Evolutionary conservation across 1,140 invertebrate genomes (phyloP), one percentile per base, ranked within the genome.

Genomic region (Pygmarrhopalites habei): DNA sequence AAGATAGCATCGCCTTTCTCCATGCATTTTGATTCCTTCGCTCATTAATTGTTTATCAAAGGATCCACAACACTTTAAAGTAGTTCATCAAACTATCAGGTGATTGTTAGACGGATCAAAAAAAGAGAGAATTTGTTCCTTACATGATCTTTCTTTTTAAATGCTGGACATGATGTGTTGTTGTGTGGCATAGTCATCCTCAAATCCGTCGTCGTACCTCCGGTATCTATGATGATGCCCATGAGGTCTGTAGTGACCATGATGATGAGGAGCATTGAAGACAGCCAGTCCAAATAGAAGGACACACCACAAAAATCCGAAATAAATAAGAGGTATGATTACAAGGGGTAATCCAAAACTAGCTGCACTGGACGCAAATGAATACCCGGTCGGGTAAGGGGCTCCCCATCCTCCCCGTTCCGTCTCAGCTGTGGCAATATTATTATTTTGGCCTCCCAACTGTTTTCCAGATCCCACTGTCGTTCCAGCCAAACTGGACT

Each of bases 251-350:
- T 19, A 7, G 21, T 49, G 46, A 10, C 46, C 46, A 52, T 23
- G 10, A n/a, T 56, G 53, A 41, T 56, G 53, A 7, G 32, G 32
- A 35, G 32, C 32, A 15, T 35, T 5, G 53, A 56, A 56, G 23
- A 32, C 53, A 39, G 53, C 29, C 5, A 56, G 3, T 35, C 53
- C 53, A 23, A 56, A 56, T 17, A 56, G 53, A 14, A 56, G 30
- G 53, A 56, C 53, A 23, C 53, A 56, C 53, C 53, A 56, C 10
- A 56, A 32, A 10, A 56, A 30, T n/a, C 53, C 53, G 19, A 56
- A 56, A 19, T 56, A 56, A 28, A 56, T 56, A 5, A 56, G 35
- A 10, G 53, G 53, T 12, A 56, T 56, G 30, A 56, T 12, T 2
- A 56, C 35, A 4, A 56, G 53, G 19, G 53, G 53, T 4, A 56